These are phyloP conservation scores for Prionace glauca DNA, from an alignment of 2,797 vertebrate species.

Conservation along the genomic window DNA sequence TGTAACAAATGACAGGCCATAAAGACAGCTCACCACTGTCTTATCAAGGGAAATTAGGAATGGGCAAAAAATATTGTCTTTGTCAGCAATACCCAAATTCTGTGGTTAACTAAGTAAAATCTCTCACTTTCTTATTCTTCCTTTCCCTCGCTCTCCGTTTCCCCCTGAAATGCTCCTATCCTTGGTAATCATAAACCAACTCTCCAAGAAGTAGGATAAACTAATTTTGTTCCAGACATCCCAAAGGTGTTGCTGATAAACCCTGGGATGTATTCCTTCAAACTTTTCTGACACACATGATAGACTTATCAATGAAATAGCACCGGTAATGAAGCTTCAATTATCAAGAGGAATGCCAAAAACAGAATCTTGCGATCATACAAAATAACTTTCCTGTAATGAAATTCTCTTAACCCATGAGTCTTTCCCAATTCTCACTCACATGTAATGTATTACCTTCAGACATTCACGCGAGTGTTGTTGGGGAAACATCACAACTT, in stretches of 20 bases:
- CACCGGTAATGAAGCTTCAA: background rate
- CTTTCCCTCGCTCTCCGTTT: too few species aligned
- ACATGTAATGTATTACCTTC: background rate
- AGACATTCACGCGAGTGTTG: background rate
- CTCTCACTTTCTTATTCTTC: background rate
- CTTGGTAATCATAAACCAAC: background rate
- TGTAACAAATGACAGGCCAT: background rate
- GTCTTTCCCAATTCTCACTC: background rate
- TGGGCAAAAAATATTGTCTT: background rate
- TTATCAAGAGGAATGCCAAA: background rate
- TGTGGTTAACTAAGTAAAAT: background rate
- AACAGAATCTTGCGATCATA: background rate
- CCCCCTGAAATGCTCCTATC: background rate
- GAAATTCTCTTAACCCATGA: background rate
- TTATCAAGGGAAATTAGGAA: background rate
- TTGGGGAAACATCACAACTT: background rate
- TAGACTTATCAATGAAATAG: background rate
- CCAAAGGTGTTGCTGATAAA: background rate
- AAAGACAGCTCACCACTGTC: background rate
- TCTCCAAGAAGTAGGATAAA: background rate
- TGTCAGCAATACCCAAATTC: background rate
- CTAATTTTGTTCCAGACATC: background rate
- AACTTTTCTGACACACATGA: background rate
- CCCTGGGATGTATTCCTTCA: background rate
- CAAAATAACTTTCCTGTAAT: background rate